These are phyloP conservation scores for Melolontha melolontha DNA, from an alignment of 2,888 invertebrate species.

Conservation along the genomic window DNA sequence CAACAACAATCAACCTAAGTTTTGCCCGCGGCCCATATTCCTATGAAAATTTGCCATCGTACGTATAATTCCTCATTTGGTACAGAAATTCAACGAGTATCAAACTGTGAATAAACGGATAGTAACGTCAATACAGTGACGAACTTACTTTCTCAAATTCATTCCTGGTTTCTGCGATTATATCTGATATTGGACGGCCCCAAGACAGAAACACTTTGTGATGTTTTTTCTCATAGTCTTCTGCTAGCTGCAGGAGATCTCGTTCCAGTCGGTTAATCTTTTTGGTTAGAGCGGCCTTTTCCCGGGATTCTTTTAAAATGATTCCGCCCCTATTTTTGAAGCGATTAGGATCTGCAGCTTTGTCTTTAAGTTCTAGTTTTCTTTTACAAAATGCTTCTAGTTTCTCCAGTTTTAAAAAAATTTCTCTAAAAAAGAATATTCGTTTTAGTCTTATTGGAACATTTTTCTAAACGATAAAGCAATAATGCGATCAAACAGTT, in stretches of 20 bases:
- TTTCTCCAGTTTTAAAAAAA: slow-evolving; percentile 75
- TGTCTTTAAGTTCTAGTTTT: slow-evolving; percentile 80
- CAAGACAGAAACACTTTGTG: slow-evolving; percentile 72
- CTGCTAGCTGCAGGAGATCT: slow-evolving; percentile 70
- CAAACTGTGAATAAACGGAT: no score
- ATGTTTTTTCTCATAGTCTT: slow-evolving; percentile 68
- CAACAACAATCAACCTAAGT: no score
- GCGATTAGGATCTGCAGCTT: slow-evolving; percentile 83
- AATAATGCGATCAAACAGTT: no score
- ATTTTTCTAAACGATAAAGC: no score
- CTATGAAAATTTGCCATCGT: no score
- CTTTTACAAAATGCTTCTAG: slow-evolving; percentile 80
- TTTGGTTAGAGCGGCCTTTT: slow-evolving; percentile 80
- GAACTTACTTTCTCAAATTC: slow-evolving; percentile 68
- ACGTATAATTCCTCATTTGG: no score
- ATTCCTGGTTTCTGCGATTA: slow-evolving; percentile 74
- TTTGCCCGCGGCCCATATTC: no score
- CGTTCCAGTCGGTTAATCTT: slow-evolving; percentile 81
- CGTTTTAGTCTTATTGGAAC: no score
- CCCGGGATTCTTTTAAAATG: slow-evolving; percentile 86
- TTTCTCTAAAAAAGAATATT: slow-evolving; percentile 66
- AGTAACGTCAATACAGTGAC: no score
- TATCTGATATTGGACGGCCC: slow-evolving; percentile 73
- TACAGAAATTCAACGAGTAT: no score
- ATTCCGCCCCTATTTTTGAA: slow-evolving; percentile 91